Evolutionary conservation across 2,888 invertebrate genomes (phyloP), one percentile per base, ranked within the genome.

Genomic region (Graphium colonna): DNA sequence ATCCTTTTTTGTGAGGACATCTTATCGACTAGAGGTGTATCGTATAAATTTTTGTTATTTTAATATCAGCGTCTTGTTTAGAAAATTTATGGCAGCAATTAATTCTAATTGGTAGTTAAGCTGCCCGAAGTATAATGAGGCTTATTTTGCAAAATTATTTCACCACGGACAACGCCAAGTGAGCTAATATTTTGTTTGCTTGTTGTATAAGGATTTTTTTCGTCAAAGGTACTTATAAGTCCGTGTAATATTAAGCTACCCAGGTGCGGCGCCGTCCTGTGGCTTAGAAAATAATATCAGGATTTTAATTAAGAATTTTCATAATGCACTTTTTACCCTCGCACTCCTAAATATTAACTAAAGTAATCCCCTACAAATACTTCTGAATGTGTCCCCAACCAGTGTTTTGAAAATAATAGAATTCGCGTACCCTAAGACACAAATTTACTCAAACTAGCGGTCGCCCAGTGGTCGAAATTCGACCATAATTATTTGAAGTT

Each of bases 221-320:
- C 54, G 56, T 46, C 36, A 40, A 58, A 52, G 41, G 47, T 56
- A 43, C 57, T 56, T 54, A 57, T 45, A 55, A 50, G 48, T 59
- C 59, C 50, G 45, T 63, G 67, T 82, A 79, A 82, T 82, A 80
- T 79, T 80, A 65, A 59, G 75, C 65, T 75, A 73, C 79, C 78
- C 85, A 86, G 85, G 87, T 82, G 82, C 78, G 68, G 65, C 61
- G 62, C 59, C 65, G 71, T 74, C 69, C 71, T 71, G 75, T 71
- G 77, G 82, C 79, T 82, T 82, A 77, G 71, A 79, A 77, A 75
- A n/a, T n/a, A 71, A 77, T 75, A 79, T 74, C 64, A 71, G 70
- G 71, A 69, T 79, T 82, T 83, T 86, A 87, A 88, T 87, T 87
- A 87, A 80, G 75, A 75, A 76, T 66, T 73, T 69, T 77, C 77